Base-by-base conservation (phyloP, 2,888 invertebrate species). In the Andrena flavipes region DNA sequence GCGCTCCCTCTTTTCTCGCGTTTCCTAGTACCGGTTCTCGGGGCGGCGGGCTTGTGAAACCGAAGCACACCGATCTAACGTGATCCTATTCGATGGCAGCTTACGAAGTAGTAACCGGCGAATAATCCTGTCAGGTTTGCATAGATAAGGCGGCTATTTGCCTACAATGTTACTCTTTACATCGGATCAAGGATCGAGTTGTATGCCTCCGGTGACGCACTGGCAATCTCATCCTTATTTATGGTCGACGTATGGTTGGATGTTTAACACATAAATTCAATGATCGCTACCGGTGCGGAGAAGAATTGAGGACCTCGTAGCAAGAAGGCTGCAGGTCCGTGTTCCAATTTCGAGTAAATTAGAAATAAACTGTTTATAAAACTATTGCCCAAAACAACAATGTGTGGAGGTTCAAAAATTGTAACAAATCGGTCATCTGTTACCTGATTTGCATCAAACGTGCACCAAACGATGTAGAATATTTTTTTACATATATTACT, bases 1-100 rank as follows among this genome's bases (percentile, higher is more conserved):
- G 26, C 16, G 64, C 56, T 13, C 20, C 60, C 54, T 48, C 65
- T 42, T 71, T 62, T 62, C 33, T 29, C 30, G n/a, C 8, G 48
- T 54, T 62, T 71, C 23, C 35, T 23, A 13, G 51, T 60, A 56
- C 78, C 62, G 72, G 67, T 80, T 78, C 23, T 16, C 16, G 42
- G 60, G 16, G 6, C 63, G 7, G 30, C 60, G 42, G 42, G 42
- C 10, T 63, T 63, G 35, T 5, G 69, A 64, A 67, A 60, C 29
- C 30, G 8, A 33, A 60, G 42, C 51, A 20, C 56, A 42, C 48
- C 62, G 8, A 23, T 7, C 10, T 16, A 20, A n/a, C 59, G 35
- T 29, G 74, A 59, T 49, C 13, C 49, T 62, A 33, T 54, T 23
- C 33, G 54, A 54, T 23, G 10, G 8, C 20, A 23, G 10, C 23